These are phyloP conservation scores for Hypocryptadius cinnamomeus DNA, from an alignment of 2,113 vertebrate species.

Conservation along the genomic window DNA sequence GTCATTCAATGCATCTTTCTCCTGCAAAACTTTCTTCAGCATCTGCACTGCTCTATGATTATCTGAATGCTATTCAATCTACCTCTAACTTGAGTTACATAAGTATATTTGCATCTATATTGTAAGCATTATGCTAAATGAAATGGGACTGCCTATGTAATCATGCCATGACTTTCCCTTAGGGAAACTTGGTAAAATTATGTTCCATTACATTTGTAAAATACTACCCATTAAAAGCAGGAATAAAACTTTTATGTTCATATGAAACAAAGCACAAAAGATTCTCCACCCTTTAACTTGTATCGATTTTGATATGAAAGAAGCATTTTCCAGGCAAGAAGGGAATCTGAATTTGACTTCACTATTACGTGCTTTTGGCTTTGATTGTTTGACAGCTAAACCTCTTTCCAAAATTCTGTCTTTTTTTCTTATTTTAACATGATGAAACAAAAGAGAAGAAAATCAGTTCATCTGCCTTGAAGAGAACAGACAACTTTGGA, in stretches of 20 bases:
- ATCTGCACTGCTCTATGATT: background rate
- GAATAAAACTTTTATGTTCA: conserved; percentile 60
- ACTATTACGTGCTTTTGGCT: background rate
- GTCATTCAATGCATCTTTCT: background rate
- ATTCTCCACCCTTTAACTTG: conserved; percentile 24
- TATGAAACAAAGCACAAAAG: conserved; percentile 56
- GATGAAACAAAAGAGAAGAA: background rate
- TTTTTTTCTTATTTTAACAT: background rate
- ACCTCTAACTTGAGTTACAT: background rate
- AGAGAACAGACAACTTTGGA: background rate
- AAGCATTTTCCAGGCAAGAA: conserved; percentile 32
- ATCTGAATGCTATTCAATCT: conserved; percentile 4
- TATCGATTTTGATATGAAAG: conserved; percentile 34
- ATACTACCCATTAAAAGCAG: conserved; percentile 56
- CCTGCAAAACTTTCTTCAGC: background rate
- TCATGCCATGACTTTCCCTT: conserved; percentile 8
- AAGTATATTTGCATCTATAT: conserved; percentile 23
- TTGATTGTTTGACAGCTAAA: background rate
- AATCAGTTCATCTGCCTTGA: background rate
- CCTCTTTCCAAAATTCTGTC: background rate
- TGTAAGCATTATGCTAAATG: conserved; percentile 36
- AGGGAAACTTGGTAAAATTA: conserved; percentile 60
- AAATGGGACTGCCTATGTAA: conserved; percentile 29
- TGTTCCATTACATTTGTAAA: conserved; percentile 63
- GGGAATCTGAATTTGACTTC: conserved; percentile 25